phyloP scores from a whole-genome alignment of 1,140 invertebrate genomes.

The Drosophila guanche region DNA sequence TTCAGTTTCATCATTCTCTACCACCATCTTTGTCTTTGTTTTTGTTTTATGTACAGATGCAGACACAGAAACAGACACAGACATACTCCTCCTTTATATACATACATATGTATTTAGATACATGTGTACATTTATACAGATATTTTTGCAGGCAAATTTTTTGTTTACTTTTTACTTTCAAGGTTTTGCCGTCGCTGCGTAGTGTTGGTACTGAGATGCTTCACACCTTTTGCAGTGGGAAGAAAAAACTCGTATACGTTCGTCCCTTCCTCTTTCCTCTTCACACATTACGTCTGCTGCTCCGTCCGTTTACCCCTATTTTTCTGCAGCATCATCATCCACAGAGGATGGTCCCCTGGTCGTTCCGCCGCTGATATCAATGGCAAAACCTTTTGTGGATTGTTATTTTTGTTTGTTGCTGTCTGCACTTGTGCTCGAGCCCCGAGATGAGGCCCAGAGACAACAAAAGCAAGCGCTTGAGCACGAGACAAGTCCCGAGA shows the following conservation, averaged over 20 bases:
- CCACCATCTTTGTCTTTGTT: too few relatives aligned
- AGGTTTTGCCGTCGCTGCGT: slow-evolving; percentile 44
- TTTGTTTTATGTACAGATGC: too few relatives aligned
- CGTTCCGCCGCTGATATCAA: slow-evolving; percentile 48
- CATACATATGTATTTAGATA: too few relatives aligned
- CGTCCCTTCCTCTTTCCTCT: background rate
- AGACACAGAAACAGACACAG: too few relatives aligned
- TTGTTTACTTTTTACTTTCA: slow-evolving; percentile 72
- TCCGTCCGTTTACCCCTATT: slow-evolving; percentile 3
- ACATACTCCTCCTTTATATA: background rate
- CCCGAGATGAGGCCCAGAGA: background rate
- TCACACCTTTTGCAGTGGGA: slow-evolving; percentile 50
- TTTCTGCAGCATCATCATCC: slow-evolving; percentile 34
- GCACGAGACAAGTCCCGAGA: too few relatives aligned
- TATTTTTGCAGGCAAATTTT: slow-evolving; percentile 47
- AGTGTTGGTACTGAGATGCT: slow-evolving; percentile 21
- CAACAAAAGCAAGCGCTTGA: too few relatives aligned
- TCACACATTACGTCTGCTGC: background rate
- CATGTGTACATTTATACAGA: slow-evolving; percentile 4
- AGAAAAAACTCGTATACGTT: slow-evolving; percentile 4
- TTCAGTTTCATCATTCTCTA: too few relatives aligned
- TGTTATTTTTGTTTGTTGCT: slow-evolving; percentile 52
- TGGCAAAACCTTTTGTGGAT: slow-evolving; percentile 64
- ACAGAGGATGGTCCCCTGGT: slow-evolving; percentile 12
- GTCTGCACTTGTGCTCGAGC: slow-evolving; percentile 61